phyloP scores from a whole-genome alignment of 2,113 vertebrate species.

The Gavia stellata region DNA sequence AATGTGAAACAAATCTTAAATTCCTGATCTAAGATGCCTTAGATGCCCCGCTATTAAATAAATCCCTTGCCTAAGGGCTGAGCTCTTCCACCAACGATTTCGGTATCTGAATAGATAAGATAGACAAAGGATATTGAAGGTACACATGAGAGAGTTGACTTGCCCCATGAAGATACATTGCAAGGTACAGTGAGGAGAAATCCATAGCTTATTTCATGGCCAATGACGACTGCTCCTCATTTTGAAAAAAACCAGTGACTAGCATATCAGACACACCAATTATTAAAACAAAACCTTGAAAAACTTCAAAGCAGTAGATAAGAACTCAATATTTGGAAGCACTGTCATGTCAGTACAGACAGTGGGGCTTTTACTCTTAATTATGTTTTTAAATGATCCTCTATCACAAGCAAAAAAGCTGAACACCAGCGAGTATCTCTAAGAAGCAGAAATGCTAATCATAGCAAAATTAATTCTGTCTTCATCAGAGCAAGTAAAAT shows the following conservation, averaged over 20 bases:
- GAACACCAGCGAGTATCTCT: background rate
- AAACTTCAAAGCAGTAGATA: background rate
- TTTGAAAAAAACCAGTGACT: background rate
- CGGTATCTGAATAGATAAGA: background rate
- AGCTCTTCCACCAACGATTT: background rate
- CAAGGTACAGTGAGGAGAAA: background rate
- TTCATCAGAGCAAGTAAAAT: constrained; percentile 54
- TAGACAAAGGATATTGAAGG: background rate
- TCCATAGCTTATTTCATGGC: background rate
- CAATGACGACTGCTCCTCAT: background rate
- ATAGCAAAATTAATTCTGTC: constrained; percentile 28
- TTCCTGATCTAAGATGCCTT: background rate
- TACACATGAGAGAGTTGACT: background rate
- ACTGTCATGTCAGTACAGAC: background rate
- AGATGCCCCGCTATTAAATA: background rate
- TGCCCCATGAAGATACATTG: background rate
- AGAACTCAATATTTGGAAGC: background rate
- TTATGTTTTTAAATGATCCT: background rate
- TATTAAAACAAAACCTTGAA: background rate
- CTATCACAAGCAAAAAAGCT: background rate
- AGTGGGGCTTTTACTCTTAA: background rate
- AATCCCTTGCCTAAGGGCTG: background rate
- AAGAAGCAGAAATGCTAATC: constrained; percentile 35
- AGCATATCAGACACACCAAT: background rate
- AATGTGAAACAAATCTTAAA: background rate